Base-by-base conservation (phyloP, 2,113 vertebrate genomes). In the Poicephalus meyeri region DNA sequence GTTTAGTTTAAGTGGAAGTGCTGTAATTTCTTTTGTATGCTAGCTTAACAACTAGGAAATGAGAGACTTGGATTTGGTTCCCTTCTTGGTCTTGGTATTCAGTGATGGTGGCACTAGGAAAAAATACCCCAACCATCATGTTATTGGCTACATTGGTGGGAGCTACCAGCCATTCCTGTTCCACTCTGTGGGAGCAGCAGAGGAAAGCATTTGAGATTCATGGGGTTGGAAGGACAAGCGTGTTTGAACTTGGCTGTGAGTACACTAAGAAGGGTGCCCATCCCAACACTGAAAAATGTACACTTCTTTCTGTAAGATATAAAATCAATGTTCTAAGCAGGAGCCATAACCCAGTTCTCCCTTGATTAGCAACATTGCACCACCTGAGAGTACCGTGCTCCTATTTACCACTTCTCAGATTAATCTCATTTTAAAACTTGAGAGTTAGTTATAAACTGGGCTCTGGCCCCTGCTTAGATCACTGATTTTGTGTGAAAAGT, bases 141-240 rank as follows among this genome's bases (percentile, higher is more conserved):
- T 55, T 80, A 39, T 29, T 4, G 18, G 41, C 58, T 63, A 4
- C 6, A 1, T 23, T 39, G 12, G 6, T 68, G 44, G 23, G 7
- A 35, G 3, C 23, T 5, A 47, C 25, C 9, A 1, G 1, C 65
- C 39, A 29, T 65, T 93, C 1, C 0, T 72, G 9, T 9, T 82
- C 12, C 20, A 12, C 25, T 86, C 35, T 50, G 64, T 20, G 33
- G 71, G 82, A 71, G 61, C 42, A 86, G 52, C 12, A 42, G 31
- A 79, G 52, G 20, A 82, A 86, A 68, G 15, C 9, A 29, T 55
- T 60, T 77, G 58, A 56, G 49, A 35, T 77, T 80, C 29, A 16
- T 3, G 19, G 31, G 17, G 8, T 15, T 16, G 47, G 44, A 65
- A 82, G 3, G 26, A 64, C 26, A 77, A 72, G 14, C 20, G 52